Base-by-base conservation (phyloP, 2,797 vertebrate species). In the Bradypus variegatus region DNA sequence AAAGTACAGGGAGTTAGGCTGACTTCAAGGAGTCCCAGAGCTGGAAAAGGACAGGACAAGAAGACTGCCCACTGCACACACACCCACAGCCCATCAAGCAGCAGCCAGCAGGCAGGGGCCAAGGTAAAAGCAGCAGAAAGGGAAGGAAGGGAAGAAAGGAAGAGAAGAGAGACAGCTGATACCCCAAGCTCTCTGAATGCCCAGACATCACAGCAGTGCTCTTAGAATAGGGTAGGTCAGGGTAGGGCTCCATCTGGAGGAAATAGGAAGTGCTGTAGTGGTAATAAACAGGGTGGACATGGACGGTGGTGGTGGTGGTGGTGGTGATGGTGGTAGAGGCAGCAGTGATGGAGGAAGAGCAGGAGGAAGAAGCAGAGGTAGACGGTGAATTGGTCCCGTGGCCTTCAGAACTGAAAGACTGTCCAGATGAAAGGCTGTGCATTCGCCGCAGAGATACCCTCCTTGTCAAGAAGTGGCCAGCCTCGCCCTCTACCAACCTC, bases 401-500 rank as follows among this genome's bases (percentile, higher is more conserved):
- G 93, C 93, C 95, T 90, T 98, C 98, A 45, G 94, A 97, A 96
- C 96, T 96, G 97, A 97, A 97, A 85, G 97, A 98, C 79, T 98
- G 98, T 96, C 98, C 98, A 7, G 98, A 98, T 77, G 97, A 98
- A 90, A 98, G 98, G 97, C 98, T 99, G 97, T 97, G 98, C 76
- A 98, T 98, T 96, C 98, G 98, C 91, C 98, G 98, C 95, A 98
- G 95, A 86, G 98, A 94, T 48, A 97, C 96, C 96, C 98, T 97
- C 96, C 97, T 97, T 83, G 98, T 94, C 96, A 98, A 97, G 96
- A 97, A 89, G 23, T 96, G 97, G 94, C 97, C 97, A 96, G 95
- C 95, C 69, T 97, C 97, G 95, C 98, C 97, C 98, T 99, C 99
- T 99, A 99, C 99, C 98, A 99, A 99, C 99, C 99, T 99, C 98